Evolutionary conservation across 2,888 invertebrate species (phyloP), one percentile per base, ranked within the genome.

Genomic region (Folsomia candida): DNA sequence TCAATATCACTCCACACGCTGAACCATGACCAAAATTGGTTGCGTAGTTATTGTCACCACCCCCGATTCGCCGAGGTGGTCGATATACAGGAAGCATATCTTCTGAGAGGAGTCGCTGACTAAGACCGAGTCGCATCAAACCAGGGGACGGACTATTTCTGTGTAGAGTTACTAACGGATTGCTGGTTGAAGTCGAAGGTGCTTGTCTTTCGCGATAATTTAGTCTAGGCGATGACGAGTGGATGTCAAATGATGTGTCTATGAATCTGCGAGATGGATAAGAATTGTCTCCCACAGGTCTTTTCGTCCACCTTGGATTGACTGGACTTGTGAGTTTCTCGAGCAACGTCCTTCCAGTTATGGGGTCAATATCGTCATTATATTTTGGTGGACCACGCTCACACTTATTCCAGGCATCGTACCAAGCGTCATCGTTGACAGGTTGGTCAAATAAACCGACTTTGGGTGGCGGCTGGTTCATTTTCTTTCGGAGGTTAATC

Each of bases 1-100:
- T 71, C 6, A 75, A 62, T 29, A 66, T 71, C 1, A 75, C 69
- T 54, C 37, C 37, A 37, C 37, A 37, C 37, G 4, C 37, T 9
- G 4, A 4, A 4, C 37, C 37, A 4, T 4, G 37, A 4, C n/a
- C n/a, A 4, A 4, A 14, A 54, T 4, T n/a, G 18, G 18, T 6
- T 54, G n/a, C 4, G 6, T 20, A 6, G 22, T 20, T 54, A 20
- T n/a, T 54, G 47, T 47, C 47, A 47, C n/a, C n/a, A n/a, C 18
- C 47, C 22, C 20, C 22, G 20, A 54, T 54, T n/a, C 54, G 18
- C 4, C 6, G 4, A 14, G 54, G 54, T 4, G 54, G 11, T n/a
- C 54, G 54, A 54, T 54, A 54, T 20, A 4, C n/a, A 4, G 54
- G 54, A 54, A 20, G 11, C 11, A 54, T 6, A 20, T 54, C 54